phyloP scores from a whole-genome alignment of 2,797 vertebrate genomes.

The Schizopygopsis malacanthus region DNA sequence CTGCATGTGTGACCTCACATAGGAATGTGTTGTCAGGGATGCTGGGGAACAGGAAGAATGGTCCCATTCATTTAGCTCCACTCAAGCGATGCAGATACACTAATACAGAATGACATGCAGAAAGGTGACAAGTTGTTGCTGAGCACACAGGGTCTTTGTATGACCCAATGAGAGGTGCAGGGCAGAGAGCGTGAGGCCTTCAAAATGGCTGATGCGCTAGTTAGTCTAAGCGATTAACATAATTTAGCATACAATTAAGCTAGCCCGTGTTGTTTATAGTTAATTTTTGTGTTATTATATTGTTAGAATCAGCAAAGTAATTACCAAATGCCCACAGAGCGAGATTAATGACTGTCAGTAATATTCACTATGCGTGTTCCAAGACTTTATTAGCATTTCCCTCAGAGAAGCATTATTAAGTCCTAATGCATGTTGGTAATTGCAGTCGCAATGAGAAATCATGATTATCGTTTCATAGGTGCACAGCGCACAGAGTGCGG shows the following conservation, averaged over 20 bases:
- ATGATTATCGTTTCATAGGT: conserved; percentile 14
- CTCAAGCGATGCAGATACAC: conserved; percentile 70
- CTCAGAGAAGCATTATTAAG: conserved; percentile 10
- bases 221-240: conserved; percentile 65
- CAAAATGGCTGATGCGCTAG: conserved; percentile 71
- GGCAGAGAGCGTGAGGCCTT: conserved; percentile 62
- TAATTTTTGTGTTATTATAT: conserved; percentile 26
- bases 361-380: background rate
- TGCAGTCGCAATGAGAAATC: conserved; percentile 3
- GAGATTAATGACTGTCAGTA: conserved; percentile 27
- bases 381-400: conserved; percentile 30
- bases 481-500: background rate
- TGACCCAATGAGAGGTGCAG: conserved; percentile 58
- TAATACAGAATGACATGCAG: conserved; percentile 75
- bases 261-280: conserved; percentile 31
- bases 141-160: conserved; percentile 73
- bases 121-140: conserved; percentile 74
- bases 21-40: conserved; percentile 67
- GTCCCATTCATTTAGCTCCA: conserved; percentile 73
- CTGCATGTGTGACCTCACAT: conserved; percentile 48
- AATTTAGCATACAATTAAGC: conserved; percentile 68
- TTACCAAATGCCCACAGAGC: conserved; percentile 34
- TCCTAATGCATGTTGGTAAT: conserved; percentile 25
- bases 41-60: conserved; percentile 73
- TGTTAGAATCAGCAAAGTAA: conserved; percentile 44